A percentile compares a stretch with the other conserved stretches of the same genome.
Evolutionary conservation across 1,140 invertebrate species (phyloP).

Genomic region (Tenebrio molitor): DNA sequence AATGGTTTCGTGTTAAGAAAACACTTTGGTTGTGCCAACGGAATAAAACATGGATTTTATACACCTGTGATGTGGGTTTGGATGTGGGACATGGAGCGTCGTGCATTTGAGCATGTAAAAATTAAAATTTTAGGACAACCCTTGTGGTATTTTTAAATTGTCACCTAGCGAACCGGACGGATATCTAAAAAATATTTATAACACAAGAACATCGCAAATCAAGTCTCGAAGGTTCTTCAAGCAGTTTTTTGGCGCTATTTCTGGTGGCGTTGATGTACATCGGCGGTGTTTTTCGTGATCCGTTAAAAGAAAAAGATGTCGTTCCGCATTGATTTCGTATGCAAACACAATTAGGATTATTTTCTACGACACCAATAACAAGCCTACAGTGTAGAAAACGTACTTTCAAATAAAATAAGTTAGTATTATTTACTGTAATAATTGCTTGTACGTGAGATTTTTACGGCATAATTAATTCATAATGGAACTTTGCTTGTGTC

Average conservation of each 20-base stretch:
- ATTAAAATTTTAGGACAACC: slow-evolving; percentile 11
- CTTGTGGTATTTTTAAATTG: slow-evolving; percentile 20
- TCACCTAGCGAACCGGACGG: not conserved
- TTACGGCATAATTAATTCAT: slow-evolving; percentile 16
- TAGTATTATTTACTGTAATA: slow-evolving; percentile 27
- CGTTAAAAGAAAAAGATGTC: not conserved
- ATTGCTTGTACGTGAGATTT: slow-evolving; percentile 40
- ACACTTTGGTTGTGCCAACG: not conserved
- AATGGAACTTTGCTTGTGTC: not conserved
- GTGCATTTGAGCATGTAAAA: not conserved
- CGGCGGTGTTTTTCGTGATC: slow-evolving; percentile 2
- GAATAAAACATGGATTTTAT: slow-evolving; percentile 3
- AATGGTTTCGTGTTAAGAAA: not conserved
- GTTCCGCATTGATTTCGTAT: slow-evolving; percentile 16
- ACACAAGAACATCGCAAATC: slow-evolving; percentile 19
- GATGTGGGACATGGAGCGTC: slow-evolving; percentile 4
- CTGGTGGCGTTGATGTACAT: slow-evolving; percentile 12
- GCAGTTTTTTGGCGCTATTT: slow-evolving; percentile 2
- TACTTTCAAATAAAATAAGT: slow-evolving; percentile 26
- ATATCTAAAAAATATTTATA: slow-evolving; percentile 26
- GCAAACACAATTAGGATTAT: slow-evolving; percentile 10
- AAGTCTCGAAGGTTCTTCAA: not conserved
- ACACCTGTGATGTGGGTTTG: not conserved
- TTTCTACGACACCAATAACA: slow-evolving; percentile 28
- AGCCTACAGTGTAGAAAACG: slow-evolving; percentile 13